Percentiles rank a stretch among this genome's conserved stretches.
Evolutionary conservation across 2,888 invertebrate species (phyloP).

Genomic region (Silvanus unidentatus): DNA sequence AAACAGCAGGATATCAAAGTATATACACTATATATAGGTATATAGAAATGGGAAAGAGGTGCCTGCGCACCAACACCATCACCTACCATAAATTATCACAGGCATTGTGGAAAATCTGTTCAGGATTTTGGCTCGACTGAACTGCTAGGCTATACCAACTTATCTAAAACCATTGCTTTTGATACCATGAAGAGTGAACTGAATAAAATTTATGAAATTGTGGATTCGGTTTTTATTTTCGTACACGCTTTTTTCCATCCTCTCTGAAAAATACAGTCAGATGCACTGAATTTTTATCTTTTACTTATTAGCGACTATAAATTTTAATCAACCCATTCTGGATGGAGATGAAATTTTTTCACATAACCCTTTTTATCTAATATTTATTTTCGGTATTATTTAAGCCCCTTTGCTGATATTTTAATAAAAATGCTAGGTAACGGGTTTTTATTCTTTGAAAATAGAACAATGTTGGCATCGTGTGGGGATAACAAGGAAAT

Average conservation of each 20-base stretch:
- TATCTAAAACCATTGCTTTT: slow-evolving; percentile 2
- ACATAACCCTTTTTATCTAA: no score
- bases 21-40: slow-evolving; percentile 2
- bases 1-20: slow-evolving; percentile 7
- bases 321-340: neutral
- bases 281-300: slow-evolving; percentile 1
- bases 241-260: no score
- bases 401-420: no score
- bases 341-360: no score
- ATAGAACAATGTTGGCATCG: no score
- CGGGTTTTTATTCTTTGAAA: no score
- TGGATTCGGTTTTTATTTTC: neutral
- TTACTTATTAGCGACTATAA: neutral
- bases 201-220: slow-evolving; percentile 6
- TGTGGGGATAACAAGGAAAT: no score
- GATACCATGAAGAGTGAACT: slow-evolving; percentile 4
- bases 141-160: slow-evolving; percentile 1
- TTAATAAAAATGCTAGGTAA: no score
- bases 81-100: slow-evolving; percentile 9
- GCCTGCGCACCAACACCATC: neutral
- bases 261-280: no score
- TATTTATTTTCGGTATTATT: no score
- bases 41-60: no score
- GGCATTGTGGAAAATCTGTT: slow-evolving; percentile 12
- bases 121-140: slow-evolving; percentile 11